Evolutionary conservation across 53 echinoderm and acorn worm genomes (phyloP).

Genomic region (Echinarachnius parma): DNA sequence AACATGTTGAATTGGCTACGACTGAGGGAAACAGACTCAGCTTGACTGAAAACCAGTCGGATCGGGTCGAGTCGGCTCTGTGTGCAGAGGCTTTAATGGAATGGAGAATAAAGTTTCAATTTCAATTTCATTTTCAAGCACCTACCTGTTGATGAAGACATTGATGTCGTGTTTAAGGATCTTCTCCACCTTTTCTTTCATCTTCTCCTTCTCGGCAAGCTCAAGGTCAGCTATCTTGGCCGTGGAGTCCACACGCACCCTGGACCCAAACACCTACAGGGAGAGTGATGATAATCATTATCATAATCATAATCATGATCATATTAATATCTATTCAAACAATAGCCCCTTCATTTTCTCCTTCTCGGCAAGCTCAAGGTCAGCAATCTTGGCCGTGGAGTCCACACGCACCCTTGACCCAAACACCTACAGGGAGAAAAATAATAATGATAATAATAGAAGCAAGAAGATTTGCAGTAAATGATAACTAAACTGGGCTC

Average conservation of each 20-base stretch:
- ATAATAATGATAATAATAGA: too few relatives aligned
- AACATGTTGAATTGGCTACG: not conserved
- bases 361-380: slow-evolving; percentile 91
- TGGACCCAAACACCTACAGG: slow-evolving; percentile 80
- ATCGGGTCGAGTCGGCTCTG: too few relatives aligned
- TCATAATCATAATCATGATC: too few relatives aligned
- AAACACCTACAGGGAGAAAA: slow-evolving; percentile 62
- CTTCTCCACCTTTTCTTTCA: slow-evolving; percentile 95
- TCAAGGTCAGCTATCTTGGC: slow-evolving; percentile 93
- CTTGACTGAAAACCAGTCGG: too few relatives aligned
- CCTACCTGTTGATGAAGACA: slow-evolving; percentile 93
- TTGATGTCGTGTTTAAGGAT: slow-evolving; percentile 93
- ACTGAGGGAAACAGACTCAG: too few relatives aligned
- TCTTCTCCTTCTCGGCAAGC: slow-evolving; percentile 94
- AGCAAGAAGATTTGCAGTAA: too few relatives aligned
- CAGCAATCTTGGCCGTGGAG: slow-evolving; percentile 86
- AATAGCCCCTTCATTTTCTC: slow-evolving; percentile 96
- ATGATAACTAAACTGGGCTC: too few relatives aligned
- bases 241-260: slow-evolving; percentile 82
- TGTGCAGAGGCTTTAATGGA: too few relatives aligned
- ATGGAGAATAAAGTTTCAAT: too few relatives aligned
- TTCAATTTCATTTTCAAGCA: too few relatives aligned
- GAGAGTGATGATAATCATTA: not conserved
- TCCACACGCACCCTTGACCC: slow-evolving; percentile 86
- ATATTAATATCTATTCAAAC: too few relatives aligned